A percentile compares a stretch with the other conserved stretches of the same genome.
Evolutionary conservation across 1,140 invertebrate genomes (phyloP).

Genomic region (Neuroterus valhalla): DNA sequence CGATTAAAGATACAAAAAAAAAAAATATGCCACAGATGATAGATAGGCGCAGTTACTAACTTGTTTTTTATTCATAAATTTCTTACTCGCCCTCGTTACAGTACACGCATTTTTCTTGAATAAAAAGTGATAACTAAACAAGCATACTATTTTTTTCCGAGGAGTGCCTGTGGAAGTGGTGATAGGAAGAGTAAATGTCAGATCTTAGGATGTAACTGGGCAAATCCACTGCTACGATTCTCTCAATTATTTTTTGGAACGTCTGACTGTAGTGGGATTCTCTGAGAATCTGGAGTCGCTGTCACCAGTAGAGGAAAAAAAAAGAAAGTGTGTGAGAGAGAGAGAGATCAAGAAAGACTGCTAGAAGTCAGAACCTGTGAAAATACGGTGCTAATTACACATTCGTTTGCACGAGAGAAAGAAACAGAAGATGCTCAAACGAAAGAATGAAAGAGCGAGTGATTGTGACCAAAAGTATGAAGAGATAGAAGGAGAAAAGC

Average conservation of each 20-base stretch:
- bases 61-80: background rate
- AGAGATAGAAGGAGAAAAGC: conserved; percentile 34
- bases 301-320: background rate
- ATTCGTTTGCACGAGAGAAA: conserved; percentile 45
- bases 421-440: conserved; percentile 45
- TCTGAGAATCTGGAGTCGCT: background rate
- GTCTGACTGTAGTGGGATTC: conserved; percentile 15
- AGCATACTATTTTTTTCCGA: background rate
- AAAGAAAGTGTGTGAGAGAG: too few species aligned
- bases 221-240: background rate
- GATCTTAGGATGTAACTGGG: background rate
- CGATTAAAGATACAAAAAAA: conserved; percentile 36
- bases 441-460: conserved; percentile 40
- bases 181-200: conserved; percentile 8
- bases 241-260: background rate
- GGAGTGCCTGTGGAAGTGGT: background rate
- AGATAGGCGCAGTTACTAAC: background rate
- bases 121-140: conserved; percentile 10
- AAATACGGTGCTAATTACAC: conserved; percentile 71
- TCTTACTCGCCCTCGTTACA: background rate
- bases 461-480: conserved; percentile 46
- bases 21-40: conserved; percentile 31
- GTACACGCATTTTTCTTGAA: conserved; percentile 4
- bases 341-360: too few species aligned
- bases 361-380: conserved; percentile 50